Evolutionary conservation across 1,140 invertebrate species (phyloP), one percentile per base, ranked within the genome.

Genomic region (Conus betulinus): DNA sequence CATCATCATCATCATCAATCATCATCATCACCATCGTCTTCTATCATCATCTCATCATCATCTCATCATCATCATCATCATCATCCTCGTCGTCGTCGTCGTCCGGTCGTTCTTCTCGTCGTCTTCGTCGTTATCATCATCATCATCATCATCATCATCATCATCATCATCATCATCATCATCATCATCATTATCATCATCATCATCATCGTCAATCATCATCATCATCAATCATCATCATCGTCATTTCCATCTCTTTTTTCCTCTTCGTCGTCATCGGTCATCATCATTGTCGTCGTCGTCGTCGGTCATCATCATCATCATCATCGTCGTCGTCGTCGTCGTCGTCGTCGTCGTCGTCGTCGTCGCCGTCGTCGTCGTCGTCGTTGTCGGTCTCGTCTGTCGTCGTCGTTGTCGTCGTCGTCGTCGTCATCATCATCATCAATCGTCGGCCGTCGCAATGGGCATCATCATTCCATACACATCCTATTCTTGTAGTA

Each of bases 171-270:
- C 55, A 85, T 4, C 55, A 85, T 57, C 55, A 85, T 85, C 55
- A 85, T 57, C 55, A 85, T 57, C 55, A 85, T 85, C 55, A 4
- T 85, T 5, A 4, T 85, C 39, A 85, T 57, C 55, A 85, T 74
- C 25, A 74, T 74, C 25, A 74, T 74, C 71, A 2, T 74, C 71
- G n/a, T n/a, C 67, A 71, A 1, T 39, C 39, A 39, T 39, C 39
- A 20, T 74, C 25, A 20, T 74, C 25, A 74, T 74, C 25, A n/a
- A 5, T 4, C 5, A 5, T 85, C 5, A 5, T 57, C 84, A 5
- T 85, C 27, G 60, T 57, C 55, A 5, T n/a, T 85, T 55, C 55
- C 84, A 85, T 57, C 84, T 55, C 27, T 57, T 55, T 57, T 57
- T 55, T 85, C 84, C 15, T 71, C 67, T 17, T 39, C 55, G 5